Conservation (phyloP, 2,113 vertebrate species). For the Oreocharis arfaki region DNA sequence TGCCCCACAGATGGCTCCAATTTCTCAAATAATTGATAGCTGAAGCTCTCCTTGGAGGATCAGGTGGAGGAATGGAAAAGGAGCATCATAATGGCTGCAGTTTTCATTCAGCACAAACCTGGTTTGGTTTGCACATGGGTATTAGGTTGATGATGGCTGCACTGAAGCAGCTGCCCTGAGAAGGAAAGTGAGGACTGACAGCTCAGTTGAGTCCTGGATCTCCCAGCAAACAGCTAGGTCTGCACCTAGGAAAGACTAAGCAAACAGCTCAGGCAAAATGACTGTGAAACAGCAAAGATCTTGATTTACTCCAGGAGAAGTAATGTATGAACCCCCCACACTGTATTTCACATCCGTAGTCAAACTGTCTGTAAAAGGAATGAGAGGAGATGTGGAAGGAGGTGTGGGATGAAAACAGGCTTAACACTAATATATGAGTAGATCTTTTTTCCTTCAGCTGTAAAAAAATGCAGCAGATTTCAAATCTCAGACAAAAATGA, state of each 20-base stretch:
- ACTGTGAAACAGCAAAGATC: background rate
- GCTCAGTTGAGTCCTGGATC: background rate
- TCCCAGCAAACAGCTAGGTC: background rate
- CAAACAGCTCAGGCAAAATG: slow-evolving; percentile 5
- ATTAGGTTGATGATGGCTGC: background rate
- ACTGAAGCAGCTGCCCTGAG: background rate
- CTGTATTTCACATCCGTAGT: background rate
- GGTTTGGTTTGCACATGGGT: background rate
- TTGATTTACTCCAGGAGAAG: slow-evolving; percentile 1
- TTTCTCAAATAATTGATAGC: slow-evolving; percentile 44
- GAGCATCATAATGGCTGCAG: background rate
- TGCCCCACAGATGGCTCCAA: background rate
- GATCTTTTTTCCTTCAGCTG: background rate
- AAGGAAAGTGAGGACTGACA: background rate
- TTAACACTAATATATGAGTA: background rate
- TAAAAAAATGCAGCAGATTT: background rate
- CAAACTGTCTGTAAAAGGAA: slow-evolving; percentile 1
- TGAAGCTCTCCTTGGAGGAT: background rate
- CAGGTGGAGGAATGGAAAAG: background rate
- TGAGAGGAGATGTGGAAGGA: background rate
- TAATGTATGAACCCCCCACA: background rate
- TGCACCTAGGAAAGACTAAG: background rate
- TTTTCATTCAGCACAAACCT: background rate
- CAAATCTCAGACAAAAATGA: background rate
- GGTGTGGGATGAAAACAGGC: background rate